Conservation (phyloP, 2,888 invertebrate species). For the Ypsolopha scabrella region DNA sequence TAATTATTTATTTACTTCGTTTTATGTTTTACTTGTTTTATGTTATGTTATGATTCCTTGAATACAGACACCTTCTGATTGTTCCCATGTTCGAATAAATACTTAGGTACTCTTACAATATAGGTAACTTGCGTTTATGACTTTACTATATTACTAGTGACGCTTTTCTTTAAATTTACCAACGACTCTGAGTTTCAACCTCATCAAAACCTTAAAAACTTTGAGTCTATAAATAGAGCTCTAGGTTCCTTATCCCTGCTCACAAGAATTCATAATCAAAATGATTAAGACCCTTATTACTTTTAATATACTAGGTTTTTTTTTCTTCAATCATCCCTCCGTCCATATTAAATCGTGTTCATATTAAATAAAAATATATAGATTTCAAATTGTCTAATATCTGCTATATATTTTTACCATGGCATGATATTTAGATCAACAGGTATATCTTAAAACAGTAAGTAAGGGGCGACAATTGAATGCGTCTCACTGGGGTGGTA, state of each 20-base stretch:
- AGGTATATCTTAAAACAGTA: not conserved
- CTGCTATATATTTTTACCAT: not conserved
- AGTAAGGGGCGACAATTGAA: not conserved
- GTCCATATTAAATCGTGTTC: constrained; percentile 62
- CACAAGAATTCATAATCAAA: no score
- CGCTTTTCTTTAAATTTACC: no score
- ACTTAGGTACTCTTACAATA: not conserved
- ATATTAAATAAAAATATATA: constrained; percentile 37
- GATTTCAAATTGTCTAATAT: constrained; percentile 27
- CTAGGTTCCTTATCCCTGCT: no score
- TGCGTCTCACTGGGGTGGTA: not conserved
- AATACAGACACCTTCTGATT: constrained; percentile 6
- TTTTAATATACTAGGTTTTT: not conserved
- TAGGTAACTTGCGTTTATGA: constrained; percentile 24
- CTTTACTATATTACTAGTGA: no score
- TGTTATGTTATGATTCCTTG: constrained; percentile 4
- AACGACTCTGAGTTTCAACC: no score
- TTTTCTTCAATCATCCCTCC: constrained; percentile 32
- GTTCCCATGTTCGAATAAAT: not conserved
- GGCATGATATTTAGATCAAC: not conserved
- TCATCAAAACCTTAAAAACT: no score
- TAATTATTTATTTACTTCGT: not conserved
- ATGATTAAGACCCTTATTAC: no score
- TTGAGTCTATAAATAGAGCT: no score
- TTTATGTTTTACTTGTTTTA: not conserved